phyloP scores from a whole-genome alignment of 1,140 invertebrate species.

The Pantala flavescens region DNA sequence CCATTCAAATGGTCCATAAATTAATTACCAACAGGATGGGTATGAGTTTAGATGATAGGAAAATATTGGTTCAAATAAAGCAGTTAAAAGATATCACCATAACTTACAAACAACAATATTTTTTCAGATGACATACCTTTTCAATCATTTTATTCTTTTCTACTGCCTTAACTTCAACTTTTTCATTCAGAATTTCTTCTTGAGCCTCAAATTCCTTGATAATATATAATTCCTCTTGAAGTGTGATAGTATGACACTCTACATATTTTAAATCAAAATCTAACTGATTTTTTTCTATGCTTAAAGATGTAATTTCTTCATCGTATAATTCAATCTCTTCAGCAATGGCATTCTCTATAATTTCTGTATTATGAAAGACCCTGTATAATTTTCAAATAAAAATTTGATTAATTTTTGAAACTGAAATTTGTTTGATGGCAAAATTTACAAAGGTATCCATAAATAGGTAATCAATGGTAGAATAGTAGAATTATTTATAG shows the following conservation, averaged over 20 bases:
- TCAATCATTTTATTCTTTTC: constrained; percentile 43
- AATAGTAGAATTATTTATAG: too few relatives aligned
- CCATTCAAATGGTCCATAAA: too few relatives aligned
- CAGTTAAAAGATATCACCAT: too few relatives aligned
- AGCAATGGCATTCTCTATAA: constrained; percentile 47
- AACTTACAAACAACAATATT: too few relatives aligned
- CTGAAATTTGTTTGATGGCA: too few relatives aligned
- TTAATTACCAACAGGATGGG: too few relatives aligned
- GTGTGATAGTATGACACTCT: constrained; percentile 53
- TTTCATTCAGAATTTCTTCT: constrained; percentile 52
- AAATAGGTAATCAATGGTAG: too few relatives aligned
- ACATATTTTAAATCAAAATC: constrained; percentile 51
- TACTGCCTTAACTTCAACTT: constrained; percentile 46
- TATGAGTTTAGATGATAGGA: too few relatives aligned
- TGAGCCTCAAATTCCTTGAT: constrained; percentile 61
- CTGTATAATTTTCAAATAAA: background rate
- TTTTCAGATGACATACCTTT: constrained; percentile 24
- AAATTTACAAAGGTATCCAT: too few relatives aligned
- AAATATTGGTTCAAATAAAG: too few relatives aligned
- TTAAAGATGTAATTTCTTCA: constrained; percentile 45
- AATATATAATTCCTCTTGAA: constrained; percentile 68
- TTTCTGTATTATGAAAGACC: constrained; percentile 35
- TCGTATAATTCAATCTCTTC: constrained; percentile 53
- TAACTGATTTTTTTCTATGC: constrained; percentile 48
- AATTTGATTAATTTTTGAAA: too few relatives aligned